Base-by-base conservation (phyloP, 2,797 vertebrate species). In the Coregonus sp. region DNA sequence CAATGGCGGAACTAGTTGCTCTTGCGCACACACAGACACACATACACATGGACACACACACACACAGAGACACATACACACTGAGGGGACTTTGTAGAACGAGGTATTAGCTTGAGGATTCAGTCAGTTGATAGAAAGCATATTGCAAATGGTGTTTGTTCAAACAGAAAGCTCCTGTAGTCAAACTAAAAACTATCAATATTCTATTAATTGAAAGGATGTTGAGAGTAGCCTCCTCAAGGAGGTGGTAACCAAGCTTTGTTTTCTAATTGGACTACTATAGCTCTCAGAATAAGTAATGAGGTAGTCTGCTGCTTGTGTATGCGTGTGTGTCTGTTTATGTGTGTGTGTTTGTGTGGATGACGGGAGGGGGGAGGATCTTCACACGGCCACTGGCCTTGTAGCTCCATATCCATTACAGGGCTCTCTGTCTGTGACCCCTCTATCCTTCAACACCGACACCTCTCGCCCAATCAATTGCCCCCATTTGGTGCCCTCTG, bases 1-100 rank as follows among this genome's bases (percentile, higher is more conserved):
- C 90, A 92, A 89, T 90, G 88, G 83, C 85, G 83, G 83, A 87
- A 85, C 85, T 89, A 86, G 87, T 87, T 75, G 84, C 78, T 74
- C 86, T 90, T 37, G 18, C 67, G 18, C 47, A 15, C 70, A 52
- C 40, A 70, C 29, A 37, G 4, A 37, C 29, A 68, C 65, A 35
- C 2, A 67, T 33, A 69, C 31, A 69, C 37, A 20, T 2, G n/a
- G 16, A 25, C 16, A n/a, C 66, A 15, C 11, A 16, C 67, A 16
- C 35, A n/a, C 2, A 37, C 4, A 69, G 25, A 40, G 5, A n/a
- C 40, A 70, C 35, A 70, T 18, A 47, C 35, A 47, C 40, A n/a
- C 35, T 70, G 40, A 47, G 1, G 37, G 33, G 7, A 40, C 68
- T 9, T 33, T 66, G 63, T 14, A 66, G 63, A 16, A 15, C 1